Percentiles rank a stretch among this genome's conserved stretches.
phyloP scores from a whole-genome alignment of 2,797 vertebrate genomes.

The Prunella strophiata region DNA sequence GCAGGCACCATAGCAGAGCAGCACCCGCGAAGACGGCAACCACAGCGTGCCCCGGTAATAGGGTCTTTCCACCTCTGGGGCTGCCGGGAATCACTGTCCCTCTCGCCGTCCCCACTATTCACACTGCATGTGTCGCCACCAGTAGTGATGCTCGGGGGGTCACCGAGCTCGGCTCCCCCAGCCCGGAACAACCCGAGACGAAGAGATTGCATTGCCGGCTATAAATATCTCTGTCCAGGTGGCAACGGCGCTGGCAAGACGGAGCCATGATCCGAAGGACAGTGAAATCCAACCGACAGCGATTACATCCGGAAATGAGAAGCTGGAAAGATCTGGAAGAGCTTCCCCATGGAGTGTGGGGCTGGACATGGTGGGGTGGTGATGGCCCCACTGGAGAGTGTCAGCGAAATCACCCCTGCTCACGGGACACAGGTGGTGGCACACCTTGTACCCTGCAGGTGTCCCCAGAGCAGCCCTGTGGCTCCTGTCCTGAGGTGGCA shows the following conservation, averaged over 20 bases:
- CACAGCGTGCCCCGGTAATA: accelerated
- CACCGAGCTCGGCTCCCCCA: not conserved
- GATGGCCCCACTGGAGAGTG: not conserved
- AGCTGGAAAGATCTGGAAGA: not conserved
- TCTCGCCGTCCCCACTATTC: accelerated
- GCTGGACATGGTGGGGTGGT: no score
- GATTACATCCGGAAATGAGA: not conserved
- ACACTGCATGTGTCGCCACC: not conserved
- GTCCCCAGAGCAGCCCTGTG: no score
- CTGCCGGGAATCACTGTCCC: not conserved
- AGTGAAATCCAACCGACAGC: not conserved
- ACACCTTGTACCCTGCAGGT: accelerated
- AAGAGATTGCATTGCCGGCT: not conserved
- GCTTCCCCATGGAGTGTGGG: not conserved
- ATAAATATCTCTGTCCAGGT: not conserved
- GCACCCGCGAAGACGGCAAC: no score
- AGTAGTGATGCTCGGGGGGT: accelerated
- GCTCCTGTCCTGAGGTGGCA: not conserved
- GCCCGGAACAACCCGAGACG: not conserved
- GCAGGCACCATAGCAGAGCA: not conserved
- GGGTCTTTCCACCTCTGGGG: accelerated
- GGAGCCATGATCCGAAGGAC: not conserved
- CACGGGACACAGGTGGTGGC: accelerated
- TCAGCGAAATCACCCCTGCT: not conserved
- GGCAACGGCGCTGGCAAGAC: accelerated